A percentile compares a stretch with the other conserved stretches of the same genome.
These are phyloP conservation scores for Actenoides hombroni DNA, from an alignment of 2,113 vertebrate species.

Conservation along the genomic window DNA sequence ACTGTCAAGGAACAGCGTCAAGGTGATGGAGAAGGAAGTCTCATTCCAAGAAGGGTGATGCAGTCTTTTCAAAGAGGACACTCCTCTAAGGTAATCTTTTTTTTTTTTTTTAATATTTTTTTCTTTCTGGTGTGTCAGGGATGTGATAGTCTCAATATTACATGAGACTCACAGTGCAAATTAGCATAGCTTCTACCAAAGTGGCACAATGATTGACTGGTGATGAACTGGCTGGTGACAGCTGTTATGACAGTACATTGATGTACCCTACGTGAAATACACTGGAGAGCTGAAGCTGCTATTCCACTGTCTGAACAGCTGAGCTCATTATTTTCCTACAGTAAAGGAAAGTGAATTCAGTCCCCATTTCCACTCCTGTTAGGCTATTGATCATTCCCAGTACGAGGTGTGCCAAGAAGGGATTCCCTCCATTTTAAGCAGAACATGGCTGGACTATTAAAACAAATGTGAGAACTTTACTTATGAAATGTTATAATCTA, in stretches of 20 bases:
- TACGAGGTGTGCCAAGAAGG: not conserved
- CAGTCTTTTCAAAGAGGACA: not conserved
- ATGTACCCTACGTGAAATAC: not conserved
- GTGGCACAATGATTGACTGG: not conserved
- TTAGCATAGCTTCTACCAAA: not conserved
- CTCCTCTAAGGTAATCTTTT: not conserved
- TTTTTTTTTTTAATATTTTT: not conserved
- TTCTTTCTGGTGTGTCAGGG: not conserved
- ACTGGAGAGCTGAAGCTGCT: not conserved
- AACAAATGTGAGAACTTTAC: not conserved
- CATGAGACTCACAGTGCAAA: not conserved
- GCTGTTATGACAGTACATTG: not conserved
- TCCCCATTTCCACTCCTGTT: not conserved
- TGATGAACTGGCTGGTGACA: not conserved
- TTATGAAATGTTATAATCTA: not conserved
- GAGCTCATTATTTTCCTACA: not conserved
- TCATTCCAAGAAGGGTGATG: not conserved
- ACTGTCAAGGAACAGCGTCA: not conserved
- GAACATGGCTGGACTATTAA: not conserved
- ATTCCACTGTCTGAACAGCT: not conserved
- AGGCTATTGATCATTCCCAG: fast-evolving
- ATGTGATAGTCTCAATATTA: not conserved
- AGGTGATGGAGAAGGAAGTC: not conserved
- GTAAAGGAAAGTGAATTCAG: not conserved
- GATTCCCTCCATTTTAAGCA: not conserved